Base-by-base conservation (phyloP, 2,888 invertebrate genomes). In the Lordiphosa andalusiaca region DNA sequence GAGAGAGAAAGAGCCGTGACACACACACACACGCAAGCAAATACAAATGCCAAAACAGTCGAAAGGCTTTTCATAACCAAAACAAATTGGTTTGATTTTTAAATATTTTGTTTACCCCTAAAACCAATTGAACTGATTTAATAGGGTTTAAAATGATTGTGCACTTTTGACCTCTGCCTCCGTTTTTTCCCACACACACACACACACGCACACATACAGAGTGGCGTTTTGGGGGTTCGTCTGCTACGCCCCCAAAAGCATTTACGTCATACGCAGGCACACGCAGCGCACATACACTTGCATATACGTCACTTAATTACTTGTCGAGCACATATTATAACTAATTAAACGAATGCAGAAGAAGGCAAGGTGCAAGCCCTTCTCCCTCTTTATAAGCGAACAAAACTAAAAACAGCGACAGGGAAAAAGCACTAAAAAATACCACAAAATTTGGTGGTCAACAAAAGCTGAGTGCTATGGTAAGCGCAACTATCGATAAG, bases 111-210 rank as follows among this genome's bases (percentile, higher is more conserved):
- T 36, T 46, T 10, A 10, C 2, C 10, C 33, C 4, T 6, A 3
- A 37, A 52, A 30, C 2, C 30, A 30, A 55, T 44, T 49, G 53
- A 21, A 25, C 44, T 49, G 50, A 10, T 16, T 36, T 55, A 39
- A 16, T 30, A 9, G 10, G 33, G 41, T 46, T 40, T 36, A 61
- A 13, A 44, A n/a, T 35, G 5, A n/a, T 63, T 46, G 25, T 73
- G 71, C 74, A 80, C 77, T 78, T 73, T 77, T 78, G 80, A 80
- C 77, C 77, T 77, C 77, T 80, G 73, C 19, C 48, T 59, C 58
- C 56, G 62, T 46, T 46, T 48, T 46, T 39, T 37, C 35, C 44
- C 39, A 53, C 44, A 54, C 36, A 19, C 40, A 49, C 36, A 33
- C 38, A 39, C 21, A 49, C 16, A 23, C 40, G 19, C 46, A 9